A percentile compares a stretch with the other conserved stretches of the same genome.
phyloP scores from a whole-genome alignment of 2,888 invertebrate species.

The Rotaria macrura region DNA sequence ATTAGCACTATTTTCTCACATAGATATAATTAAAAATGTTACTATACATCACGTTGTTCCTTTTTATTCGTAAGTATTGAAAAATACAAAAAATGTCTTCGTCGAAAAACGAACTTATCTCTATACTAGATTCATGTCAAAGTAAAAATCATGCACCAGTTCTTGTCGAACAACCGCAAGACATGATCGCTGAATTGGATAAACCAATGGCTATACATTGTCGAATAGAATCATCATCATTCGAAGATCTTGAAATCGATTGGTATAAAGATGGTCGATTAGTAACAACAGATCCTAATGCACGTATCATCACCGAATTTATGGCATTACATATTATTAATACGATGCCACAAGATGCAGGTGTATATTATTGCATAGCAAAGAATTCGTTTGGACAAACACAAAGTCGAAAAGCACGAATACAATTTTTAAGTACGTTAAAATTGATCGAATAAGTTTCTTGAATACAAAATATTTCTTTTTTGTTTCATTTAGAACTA shows the following conservation, averaged over 20 bases:
- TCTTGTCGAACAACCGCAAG: conserved; percentile 3
- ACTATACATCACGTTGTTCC: neutral
- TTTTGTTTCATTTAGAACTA: neutral
- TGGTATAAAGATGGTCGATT: conserved; percentile 16
- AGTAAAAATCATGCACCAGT: neutral
- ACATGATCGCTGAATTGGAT: neutral
- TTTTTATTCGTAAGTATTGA: neutral
- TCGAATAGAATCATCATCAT: neutral
- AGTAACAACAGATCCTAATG: conserved; percentile 11
- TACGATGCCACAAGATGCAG: conserved; percentile 7
- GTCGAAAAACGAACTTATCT: neutral
- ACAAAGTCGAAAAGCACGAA: neutral
- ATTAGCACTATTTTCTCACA: too few species aligned
- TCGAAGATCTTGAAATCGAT: neutral
- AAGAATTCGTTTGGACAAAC: neutral
- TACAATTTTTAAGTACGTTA: neutral
- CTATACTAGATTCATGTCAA: neutral
- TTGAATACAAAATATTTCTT: neutral
- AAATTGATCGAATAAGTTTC: neutral
- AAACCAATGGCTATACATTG: conserved; percentile 1
- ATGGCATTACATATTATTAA: conserved; percentile 16
- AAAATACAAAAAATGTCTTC: neutral
- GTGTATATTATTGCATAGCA: neutral
- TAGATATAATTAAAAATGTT: neutral
- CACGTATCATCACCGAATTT: conserved; percentile 6